Conservation (phyloP, 1,140 invertebrate species). For the Choristoneura fumiferana region DNA sequence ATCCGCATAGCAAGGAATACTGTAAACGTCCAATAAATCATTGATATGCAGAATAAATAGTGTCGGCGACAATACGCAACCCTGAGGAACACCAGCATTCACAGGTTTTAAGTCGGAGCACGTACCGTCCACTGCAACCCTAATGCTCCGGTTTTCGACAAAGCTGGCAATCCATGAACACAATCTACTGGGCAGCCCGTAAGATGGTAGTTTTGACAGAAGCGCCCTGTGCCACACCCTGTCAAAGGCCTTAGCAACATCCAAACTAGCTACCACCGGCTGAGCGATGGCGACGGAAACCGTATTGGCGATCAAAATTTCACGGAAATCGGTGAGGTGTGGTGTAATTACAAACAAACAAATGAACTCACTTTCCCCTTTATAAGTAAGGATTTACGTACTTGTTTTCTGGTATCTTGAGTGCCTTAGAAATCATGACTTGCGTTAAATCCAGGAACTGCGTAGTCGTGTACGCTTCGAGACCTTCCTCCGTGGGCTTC, state of each 20-base stretch:
- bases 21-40: too few relatives aligned
- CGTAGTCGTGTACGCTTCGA: conserved; percentile 80
- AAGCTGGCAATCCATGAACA: conserved; percentile 21
- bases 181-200: conserved; percentile 19
- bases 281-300: too few relatives aligned
- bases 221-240: too few relatives aligned
- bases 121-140: conserved; percentile 16
- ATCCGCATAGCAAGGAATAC: too few relatives aligned
- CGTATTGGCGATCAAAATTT: too few relatives aligned
- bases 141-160: conserved; percentile 16
- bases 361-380: background rate
- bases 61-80: conserved; percentile 20
- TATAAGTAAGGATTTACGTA: conserved; percentile 60
- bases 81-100: conserved; percentile 23
- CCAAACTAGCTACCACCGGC: too few relatives aligned
- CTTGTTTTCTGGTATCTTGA: conserved; percentile 67
- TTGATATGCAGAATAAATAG: too few relatives aligned
- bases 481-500: conserved; percentile 81
- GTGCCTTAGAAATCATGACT: conserved; percentile 71
- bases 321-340: too few relatives aligned
- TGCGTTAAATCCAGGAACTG: conserved; percentile 82
- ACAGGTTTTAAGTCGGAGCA: conserved; percentile 10
- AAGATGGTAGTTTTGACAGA: conserved; percentile 2
- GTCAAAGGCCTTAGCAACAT: too few relatives aligned
- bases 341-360: too few relatives aligned